Percentiles rank a stretch among this genome's conserved stretches.
Evolutionary conservation across 2,888 invertebrate genomes (phyloP).

Genomic region (Coelopa pilipes): DNA sequence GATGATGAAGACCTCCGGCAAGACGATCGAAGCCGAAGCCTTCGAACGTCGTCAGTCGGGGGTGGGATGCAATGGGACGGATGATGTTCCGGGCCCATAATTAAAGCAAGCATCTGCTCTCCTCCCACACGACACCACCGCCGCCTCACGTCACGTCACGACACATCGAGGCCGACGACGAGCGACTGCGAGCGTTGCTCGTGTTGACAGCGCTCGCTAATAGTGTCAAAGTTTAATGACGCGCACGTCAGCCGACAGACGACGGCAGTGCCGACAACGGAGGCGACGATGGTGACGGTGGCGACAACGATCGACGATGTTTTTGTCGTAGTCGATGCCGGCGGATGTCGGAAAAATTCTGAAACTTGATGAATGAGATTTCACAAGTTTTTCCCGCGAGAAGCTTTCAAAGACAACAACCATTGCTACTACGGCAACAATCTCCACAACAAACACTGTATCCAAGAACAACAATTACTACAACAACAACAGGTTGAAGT

Average conservation of each 20-base stretch:
- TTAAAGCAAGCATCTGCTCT: not conserved
- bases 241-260: slow-evolving; percentile 32
- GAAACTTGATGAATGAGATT: slow-evolving; percentile 21
- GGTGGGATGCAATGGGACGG: not conserved
- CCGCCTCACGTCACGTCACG: not conserved
- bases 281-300: slow-evolving; percentile 41
- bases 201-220: slow-evolving; percentile 47
- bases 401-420: no score
- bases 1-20: no score
- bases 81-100: not conserved
- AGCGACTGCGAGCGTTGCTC: not conserved
- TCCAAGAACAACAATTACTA: no score
- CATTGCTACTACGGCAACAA: no score
- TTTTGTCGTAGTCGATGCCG: no score
- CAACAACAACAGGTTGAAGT: no score
- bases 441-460: no score
- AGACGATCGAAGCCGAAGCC: no score
- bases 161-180: not conserved
- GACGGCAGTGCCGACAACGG: slow-evolving; percentile 13
- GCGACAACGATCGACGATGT: slow-evolving; percentile 44
- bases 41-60: not conserved
- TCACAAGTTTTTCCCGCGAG: not conserved
- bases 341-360: slow-evolving; percentile 49
- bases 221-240: slow-evolving; percentile 62
- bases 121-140: not conserved